A percentile compares a stretch with the other conserved stretches of the same genome.
phyloP scores from a whole-genome alignment of 2,113 vertebrate species.

The Sclerurus mexicanus region DNA sequence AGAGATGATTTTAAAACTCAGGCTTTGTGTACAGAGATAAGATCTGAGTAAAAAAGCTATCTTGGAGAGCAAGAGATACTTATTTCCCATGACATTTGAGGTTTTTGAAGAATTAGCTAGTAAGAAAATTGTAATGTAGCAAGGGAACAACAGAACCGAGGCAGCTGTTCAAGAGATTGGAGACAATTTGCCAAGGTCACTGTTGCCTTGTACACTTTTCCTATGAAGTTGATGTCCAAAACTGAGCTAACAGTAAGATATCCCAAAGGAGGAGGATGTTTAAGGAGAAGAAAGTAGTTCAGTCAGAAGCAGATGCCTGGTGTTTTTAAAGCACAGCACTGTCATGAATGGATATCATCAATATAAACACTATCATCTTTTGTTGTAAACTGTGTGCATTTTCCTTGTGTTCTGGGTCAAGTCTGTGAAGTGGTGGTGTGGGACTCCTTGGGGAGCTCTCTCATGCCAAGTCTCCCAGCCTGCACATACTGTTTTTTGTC shows the following conservation, averaged over 20 bases:
- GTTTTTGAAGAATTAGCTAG: neutral
- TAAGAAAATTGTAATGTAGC: neutral
- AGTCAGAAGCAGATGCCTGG: neutral
- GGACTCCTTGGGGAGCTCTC: neutral
- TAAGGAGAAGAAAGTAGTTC: neutral
- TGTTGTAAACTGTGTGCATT: neutral
- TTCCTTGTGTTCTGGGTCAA: neutral
- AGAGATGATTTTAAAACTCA: neutral
- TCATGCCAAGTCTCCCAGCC: fast-evolving
- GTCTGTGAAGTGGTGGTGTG: neutral
- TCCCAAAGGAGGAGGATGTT: neutral
- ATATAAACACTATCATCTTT: neutral
- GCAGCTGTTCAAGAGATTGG: neutral
- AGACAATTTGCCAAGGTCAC: neutral
- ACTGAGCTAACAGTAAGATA: neutral
- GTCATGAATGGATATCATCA: neutral
- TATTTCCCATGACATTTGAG: neutral
- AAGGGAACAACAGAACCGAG: neutral
- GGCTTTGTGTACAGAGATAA: neutral
- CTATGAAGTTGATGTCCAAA: neutral
- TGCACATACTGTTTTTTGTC: neutral
- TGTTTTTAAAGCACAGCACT: neutral
- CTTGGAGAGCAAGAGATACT: neutral
- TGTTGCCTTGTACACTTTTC: neutral
- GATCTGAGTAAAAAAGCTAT: constrained; percentile 1